Evolutionary conservation across 37 sponge, comb jelly and placozoan genomes (phyloP).

Genomic region (Cladorhizidae sp.): DNA sequence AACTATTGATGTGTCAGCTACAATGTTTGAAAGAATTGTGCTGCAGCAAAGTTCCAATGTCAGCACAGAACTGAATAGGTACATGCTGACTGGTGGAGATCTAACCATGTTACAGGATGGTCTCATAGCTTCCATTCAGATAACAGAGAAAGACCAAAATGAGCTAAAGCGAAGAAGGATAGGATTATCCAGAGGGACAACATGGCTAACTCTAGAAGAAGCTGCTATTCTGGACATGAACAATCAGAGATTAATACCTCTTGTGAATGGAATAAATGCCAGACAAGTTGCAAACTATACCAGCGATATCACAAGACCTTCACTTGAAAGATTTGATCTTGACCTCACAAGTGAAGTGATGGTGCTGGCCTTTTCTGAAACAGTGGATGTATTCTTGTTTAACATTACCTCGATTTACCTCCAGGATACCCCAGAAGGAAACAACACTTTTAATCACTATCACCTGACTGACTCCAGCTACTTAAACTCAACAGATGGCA

Average conservation of each 20-base stretch:
- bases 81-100: constrained; percentile 72
- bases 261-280: constrained; percentile 56
- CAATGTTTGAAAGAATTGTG: constrained; percentile 75
- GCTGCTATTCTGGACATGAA: constrained; percentile 77
- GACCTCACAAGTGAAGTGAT: constrained; percentile 56
- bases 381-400: constrained; percentile 61
- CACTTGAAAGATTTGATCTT: constrained; percentile 53
- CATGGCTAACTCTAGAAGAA: constrained; percentile 73
- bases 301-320: constrained; percentile 74
- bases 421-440: constrained; percentile 68
- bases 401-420: constrained; percentile 73
- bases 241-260: constrained; percentile 54
- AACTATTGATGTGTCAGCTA: constrained; percentile 76
- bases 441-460: constrained; percentile 65
- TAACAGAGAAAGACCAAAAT: constrained; percentile 79
- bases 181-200: constrained; percentile 55
- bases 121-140: constrained; percentile 46
- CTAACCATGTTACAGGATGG: constrained; percentile 70
- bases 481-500: constrained; percentile 26
- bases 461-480: constrained; percentile 59
- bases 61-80: constrained; percentile 30
- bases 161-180: constrained; percentile 83
- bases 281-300: constrained; percentile 48
- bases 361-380: constrained; percentile 80
- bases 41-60: constrained; percentile 80